These are phyloP conservation scores for Mormyrus lacerda DNA, from an alignment of 2,113 vertebrate genomes.

Conservation along the genomic window DNA sequence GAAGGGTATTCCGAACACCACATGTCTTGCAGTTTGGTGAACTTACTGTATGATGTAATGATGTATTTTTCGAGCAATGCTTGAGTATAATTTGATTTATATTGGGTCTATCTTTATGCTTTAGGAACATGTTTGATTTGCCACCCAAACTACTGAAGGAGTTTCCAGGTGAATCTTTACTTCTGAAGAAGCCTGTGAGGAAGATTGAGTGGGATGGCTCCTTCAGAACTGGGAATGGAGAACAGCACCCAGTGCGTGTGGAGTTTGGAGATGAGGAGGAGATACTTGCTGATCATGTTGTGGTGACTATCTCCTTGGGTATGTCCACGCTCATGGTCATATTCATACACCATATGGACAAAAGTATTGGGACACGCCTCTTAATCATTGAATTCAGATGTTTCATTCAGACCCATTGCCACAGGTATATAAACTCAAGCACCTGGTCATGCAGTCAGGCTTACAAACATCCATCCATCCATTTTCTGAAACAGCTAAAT, in stretches of 20 bases:
- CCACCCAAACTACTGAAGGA: constrained; percentile 26
- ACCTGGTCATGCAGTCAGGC: not conserved
- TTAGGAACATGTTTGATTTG: constrained; percentile 35
- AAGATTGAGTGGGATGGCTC: constrained; percentile 38
- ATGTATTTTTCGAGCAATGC: not conserved
- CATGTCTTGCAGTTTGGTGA: not conserved
- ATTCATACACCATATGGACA: not conserved
- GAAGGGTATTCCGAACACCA: constrained; percentile 24
- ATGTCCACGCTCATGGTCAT: not conserved
- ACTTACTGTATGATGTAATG: not conserved
- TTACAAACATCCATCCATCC: not conserved
- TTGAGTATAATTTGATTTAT: not conserved
- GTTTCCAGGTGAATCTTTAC: constrained; percentile 31
- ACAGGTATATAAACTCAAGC: not conserved
- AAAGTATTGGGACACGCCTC: not conserved
- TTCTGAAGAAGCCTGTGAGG: constrained; percentile 28
- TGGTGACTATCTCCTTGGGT: constrained; percentile 44
- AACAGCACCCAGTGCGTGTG: constrained; percentile 32
- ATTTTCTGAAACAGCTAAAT: too few relatives aligned
- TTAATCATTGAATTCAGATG: not conserved
- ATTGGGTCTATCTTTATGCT: not conserved
- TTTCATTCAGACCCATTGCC: not conserved
- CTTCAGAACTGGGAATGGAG: constrained; percentile 20
- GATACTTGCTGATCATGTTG: constrained; percentile 41
- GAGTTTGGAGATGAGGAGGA: constrained; percentile 34